Percentiles rank a stretch among this genome's conserved stretches.
Conservation (phyloP, 2,797 vertebrate genomes). For the Gadopsis bispinosus region DNA sequence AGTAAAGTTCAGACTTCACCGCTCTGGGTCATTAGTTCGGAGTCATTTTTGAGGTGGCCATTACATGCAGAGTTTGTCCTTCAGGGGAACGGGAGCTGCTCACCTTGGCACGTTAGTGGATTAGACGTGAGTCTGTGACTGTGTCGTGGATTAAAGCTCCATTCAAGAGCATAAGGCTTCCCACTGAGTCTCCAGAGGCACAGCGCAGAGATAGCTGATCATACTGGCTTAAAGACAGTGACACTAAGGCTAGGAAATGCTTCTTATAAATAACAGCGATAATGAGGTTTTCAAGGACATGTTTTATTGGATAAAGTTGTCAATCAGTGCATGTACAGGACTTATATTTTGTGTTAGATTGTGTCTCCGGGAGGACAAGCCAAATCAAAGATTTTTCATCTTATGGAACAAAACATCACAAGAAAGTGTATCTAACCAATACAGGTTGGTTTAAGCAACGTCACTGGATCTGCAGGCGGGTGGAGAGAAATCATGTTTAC, state of each 20-base stretch:
- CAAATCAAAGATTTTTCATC: conserved; percentile 32
- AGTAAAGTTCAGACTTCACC: conserved; percentile 1
- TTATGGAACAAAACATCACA: conserved; percentile 21
- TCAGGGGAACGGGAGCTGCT: conserved; percentile 45
- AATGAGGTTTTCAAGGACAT: not conserved
- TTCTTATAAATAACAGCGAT: not conserved
- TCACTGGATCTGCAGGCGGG: conserved; percentile 14
- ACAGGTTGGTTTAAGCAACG: conserved; percentile 23
- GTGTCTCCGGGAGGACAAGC: not conserved
- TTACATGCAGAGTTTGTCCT: conserved; percentile 47
- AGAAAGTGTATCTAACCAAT: conserved; percentile 9
- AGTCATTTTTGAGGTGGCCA: conserved; percentile 46
- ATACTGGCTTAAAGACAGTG: not conserved
- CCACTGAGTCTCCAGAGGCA: conserved; percentile 1
- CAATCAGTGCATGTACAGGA: not conserved
- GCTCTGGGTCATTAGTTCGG: not conserved
- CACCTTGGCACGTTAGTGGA: conserved; percentile 54
- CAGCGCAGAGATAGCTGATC: not conserved
- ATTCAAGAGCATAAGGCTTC: conserved; percentile 20
- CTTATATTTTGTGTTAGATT: not conserved
- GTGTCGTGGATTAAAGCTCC: conserved; percentile 68
- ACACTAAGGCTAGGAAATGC: not conserved
- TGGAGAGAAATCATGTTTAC: conserved; percentile 38
- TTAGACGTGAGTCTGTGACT: conserved; percentile 62
- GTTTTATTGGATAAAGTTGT: not conserved